Evolutionary conservation across 2,797 vertebrate species (phyloP), one percentile per base, ranked within the genome.

Genomic region (Sebastes flavidus): DNA sequence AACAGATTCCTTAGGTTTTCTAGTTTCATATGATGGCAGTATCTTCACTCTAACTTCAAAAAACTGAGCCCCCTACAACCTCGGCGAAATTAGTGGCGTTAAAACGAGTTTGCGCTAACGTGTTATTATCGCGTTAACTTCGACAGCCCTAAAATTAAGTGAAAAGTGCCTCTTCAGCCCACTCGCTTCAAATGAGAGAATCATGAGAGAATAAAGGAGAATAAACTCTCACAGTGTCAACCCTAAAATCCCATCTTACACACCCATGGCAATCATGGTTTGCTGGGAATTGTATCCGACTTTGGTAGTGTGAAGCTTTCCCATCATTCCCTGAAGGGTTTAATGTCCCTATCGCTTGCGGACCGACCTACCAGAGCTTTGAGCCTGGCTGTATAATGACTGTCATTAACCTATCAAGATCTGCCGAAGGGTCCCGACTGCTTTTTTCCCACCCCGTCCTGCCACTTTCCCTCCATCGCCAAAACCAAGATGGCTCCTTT

Each of bases 341-440:
- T 84, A 73, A 82, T 83, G 87, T 91, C 78, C 77, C 90, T 92
- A 86, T 91, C 81, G 69, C 87, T 83, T 18, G 54, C 73, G 56
- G 71, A 82, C 81, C 54, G 89, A 81, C 87, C 93, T 77, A 92
- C 69, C 85, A 82, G 71, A 82, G 87, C 82, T 84, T 80, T 90
- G 80, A 67, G 81, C 88, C 84, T 61, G 90, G 90, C 89, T 91
- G 77, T 86, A 61, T 94, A 95, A 95, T 95, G 92, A 91, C 87
- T 65, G 79, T 83, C 89, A 94, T 95, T 95, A 95, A 89, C 91
- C 89, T 92, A 95, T 95, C 93, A 92, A 93, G 93, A 95, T 95
- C 79, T 91, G 86, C 85, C 34, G 22, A 88, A 73, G 84, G 89
- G 84, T 84, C 55, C 81, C 80, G 25, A 74, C 76, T 83, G 81